Base-by-base conservation (phyloP, 2,888 invertebrate genomes). In the Apoda limacodes region DNA sequence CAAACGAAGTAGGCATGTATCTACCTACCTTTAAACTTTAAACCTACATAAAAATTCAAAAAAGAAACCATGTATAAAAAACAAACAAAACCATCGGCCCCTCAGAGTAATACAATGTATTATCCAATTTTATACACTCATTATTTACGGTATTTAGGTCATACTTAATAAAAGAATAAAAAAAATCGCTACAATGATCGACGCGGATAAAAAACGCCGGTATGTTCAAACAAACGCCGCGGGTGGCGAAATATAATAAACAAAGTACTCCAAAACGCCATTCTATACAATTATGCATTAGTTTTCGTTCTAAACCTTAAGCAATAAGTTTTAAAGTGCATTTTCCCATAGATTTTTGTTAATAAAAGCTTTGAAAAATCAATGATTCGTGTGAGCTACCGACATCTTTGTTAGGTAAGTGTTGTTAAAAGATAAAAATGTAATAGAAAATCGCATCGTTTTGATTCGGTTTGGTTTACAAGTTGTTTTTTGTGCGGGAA, bases 41-140 rank as follows among this genome's bases (percentile, higher is more conserved):
- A 17, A 6, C 7, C 17, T 17, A 17, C 7, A 7, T 17, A 6
- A 17, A 17, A 17, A 17, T 17, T 17, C 17, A 17, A 17, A 17
- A 17, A 6, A 17, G 7, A 17, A 17, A 17, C 7, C 7, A 17
- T 17, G 5, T 17, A 17, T 17, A 17, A 19, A n/a, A 6, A 29
- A 36, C 38, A 42, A 40, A 40, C 40, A 43, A 42, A 39, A 38
- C 37, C 40, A 40, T 42, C 36, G n/a, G n/a, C n/a, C n/a, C n/a
- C n/a, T n/a, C n/a, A n/a, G n/a, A n/a, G n/a, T n/a, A n/a, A 30
- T 22, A 46, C 50, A 57, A 55, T 42, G 26, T 48, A 39, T 60
- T 45, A 64, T 64, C 60, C 61, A 60, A 65, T 67, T 63, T 58
- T 61, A n/a, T 54, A 52, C 57, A 49, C 49, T 57, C 53, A 65